Base-by-base conservation (phyloP, 2,888 invertebrate species). In the Andricus quercusramuli region DNA sequence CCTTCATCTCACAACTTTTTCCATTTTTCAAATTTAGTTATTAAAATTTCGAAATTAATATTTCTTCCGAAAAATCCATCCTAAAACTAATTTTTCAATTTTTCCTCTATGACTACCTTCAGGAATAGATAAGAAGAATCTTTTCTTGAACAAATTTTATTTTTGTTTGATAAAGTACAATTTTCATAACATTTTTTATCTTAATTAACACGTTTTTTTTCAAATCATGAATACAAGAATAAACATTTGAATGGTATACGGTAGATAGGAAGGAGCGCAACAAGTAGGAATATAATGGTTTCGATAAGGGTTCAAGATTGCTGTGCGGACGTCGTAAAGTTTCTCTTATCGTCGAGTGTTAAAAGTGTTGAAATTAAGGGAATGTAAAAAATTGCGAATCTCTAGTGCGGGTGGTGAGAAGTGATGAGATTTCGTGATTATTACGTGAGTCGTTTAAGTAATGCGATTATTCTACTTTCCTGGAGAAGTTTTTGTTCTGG, bases 381-480 rank as follows among this genome's bases (percentile, higher is more conserved):
- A 74, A 56, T 29, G n/a, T 17, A 44, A 44, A 32, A 47, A 68
- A 44, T 68, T 25, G 56, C 74, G 51, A 74, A 51, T 74, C 56
- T 74, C 29, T 56, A 20, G 74, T 74, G 74, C 32, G 29, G 56
- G 74, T 56, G 74, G 74, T 56, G 74, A 74, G 56, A 74, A 74
- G 74, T 74, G 74, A 74, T 74, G 56, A 74, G 32, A 74, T 47
- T 74, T 37, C n/a, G 74, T 74, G 74, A 74, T 32, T 74, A 74
- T 74, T 56, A 74, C 74, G 56, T 74, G 74, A 74, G 56, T 74
- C 51, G 32, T 74, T 74, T 56, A 56, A 56, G 56, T 51, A 74
- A 74, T 56, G 74, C 32, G 51, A 74, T 74, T 74, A 37, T 74
- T 74, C 32, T 74, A 47, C 32, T 51, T n/a, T 29, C 13, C 56